Conservation (phyloP, 1,140 invertebrate species). For the Coptotermes formosanus region DNA sequence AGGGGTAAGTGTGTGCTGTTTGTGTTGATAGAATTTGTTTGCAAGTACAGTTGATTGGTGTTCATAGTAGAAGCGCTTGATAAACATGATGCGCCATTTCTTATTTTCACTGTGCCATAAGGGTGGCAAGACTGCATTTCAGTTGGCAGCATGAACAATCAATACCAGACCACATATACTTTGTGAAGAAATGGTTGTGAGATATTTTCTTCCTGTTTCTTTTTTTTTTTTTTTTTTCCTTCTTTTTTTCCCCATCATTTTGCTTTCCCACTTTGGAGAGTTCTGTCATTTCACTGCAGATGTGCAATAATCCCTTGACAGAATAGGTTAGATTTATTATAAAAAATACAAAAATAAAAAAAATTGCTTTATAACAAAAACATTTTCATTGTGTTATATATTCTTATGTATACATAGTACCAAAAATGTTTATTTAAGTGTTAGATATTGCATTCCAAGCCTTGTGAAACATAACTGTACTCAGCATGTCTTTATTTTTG, state of each 20-base stretch:
- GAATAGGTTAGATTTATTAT: constrained; percentile 18
- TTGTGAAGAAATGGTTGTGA: constrained; percentile 4
- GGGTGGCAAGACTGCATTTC: not conserved
- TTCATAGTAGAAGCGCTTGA: not conserved
- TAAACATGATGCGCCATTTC: not conserved
- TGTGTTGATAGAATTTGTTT: not conserved
- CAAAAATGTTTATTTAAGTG: constrained; percentile 10
- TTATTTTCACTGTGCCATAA: constrained; percentile 33
- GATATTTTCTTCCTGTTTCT: not conserved
- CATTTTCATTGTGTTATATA: constrained; percentile 10
- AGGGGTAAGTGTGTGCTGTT: not conserved
- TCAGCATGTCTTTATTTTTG: constrained; percentile 7
- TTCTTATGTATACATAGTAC: constrained; percentile 17
- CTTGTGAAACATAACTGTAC: not conserved
- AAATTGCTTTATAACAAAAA: not conserved
- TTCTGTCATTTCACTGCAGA: constrained; percentile 6
- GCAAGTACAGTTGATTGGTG: too few species aligned
- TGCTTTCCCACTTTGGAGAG: constrained; percentile 3
- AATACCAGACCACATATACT: constrained; percentile 7
- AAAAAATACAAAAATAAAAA: not conserved
- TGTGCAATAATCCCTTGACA: constrained; percentile 18
- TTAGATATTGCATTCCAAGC: constrained; percentile 15
- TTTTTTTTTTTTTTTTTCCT: not conserved
- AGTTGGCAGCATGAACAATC: constrained; percentile 14
- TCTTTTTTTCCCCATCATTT: not conserved